Evolutionary conservation across 2,888 invertebrate genomes (phyloP), one percentile per base, ranked within the genome.

Genomic region (Apomyelois bistriatella): DNA sequence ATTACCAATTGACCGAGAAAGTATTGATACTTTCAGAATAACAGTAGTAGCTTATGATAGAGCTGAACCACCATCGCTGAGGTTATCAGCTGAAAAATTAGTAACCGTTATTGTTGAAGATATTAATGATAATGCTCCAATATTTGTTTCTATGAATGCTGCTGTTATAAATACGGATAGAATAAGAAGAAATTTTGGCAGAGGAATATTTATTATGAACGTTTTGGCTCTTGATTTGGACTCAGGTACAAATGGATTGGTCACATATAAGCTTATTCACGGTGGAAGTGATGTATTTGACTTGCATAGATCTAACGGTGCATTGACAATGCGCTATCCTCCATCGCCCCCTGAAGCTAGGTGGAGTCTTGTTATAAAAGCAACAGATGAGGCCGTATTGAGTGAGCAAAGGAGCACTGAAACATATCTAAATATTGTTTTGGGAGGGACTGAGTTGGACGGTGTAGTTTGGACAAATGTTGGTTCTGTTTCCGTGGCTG

Each of bases 41-140:
- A 96, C 96, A 0, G 96, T 99, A 1, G 94, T 95, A 0, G 98
- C 98, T 0, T 96, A 96, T 4, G 98, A 99, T 83, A 94, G 95
- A 79, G 98, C 98, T 0, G 92, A 94, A 61, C 95, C 95, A 1
- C 91, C 92, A 9, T 92, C 94, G 3, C 85, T 91, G 1, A 92
- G 97, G 58, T 86, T 97, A 40, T 96, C 96, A 1, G 96, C 98
- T 0, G 97, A 98, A 74, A 98, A 98, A 82, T 85, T 96, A 55
- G 97, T 98, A 1, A 97, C 97, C 4, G 97, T 98, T 36, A 96
- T 97, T 57, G 97, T 98, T 5, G 97, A 97, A 79, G 98, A 98
- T 78, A 94, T 97, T 56, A 98, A 98, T 78, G 98, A 98, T 79
- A 97, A 98, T 79, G 95, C 96, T 5, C 98, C 98, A 0, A 91